phyloP scores from a whole-genome alignment of 2,797 vertebrate species.

The Xiphophorus birchmanni region DNA sequence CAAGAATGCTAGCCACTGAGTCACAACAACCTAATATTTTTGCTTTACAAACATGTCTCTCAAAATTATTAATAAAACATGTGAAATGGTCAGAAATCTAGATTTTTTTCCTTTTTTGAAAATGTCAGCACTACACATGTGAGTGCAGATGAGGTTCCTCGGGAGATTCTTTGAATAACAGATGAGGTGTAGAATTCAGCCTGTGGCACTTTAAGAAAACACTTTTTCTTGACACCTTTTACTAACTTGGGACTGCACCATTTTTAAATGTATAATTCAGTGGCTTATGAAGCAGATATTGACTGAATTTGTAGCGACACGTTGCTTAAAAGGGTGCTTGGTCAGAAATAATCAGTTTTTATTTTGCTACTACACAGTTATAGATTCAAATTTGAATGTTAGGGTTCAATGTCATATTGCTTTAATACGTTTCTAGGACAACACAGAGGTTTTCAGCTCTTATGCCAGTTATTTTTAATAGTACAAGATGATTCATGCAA shows the following conservation, averaged over 20 bases:
- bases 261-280: neutral
- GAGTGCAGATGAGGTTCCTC: neutral
- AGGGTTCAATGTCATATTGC: neutral
- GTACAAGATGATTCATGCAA: neutral
- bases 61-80: neutral
- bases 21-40: neutral
- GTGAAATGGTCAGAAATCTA: neutral
- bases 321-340: neutral
- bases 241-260: neutral
- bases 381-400: neutral
- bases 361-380: neutral
- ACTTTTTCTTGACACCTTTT: neutral
- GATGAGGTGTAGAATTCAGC: neutral
- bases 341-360: neutral
- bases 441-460: neutral
- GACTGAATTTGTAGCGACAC: neutral
- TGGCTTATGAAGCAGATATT: neutral
- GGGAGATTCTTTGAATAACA: neutral
- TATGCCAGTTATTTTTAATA: conserved; percentile 5
- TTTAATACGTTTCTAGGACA: neutral
- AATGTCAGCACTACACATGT: neutral
- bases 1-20: neutral
- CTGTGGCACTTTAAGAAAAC: neutral
- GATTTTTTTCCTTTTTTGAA: too few relatives aligned
- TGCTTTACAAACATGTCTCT: neutral